Conservation (phyloP, 2,888 invertebrate genomes). For the Lumbricus terrestris region DNA sequence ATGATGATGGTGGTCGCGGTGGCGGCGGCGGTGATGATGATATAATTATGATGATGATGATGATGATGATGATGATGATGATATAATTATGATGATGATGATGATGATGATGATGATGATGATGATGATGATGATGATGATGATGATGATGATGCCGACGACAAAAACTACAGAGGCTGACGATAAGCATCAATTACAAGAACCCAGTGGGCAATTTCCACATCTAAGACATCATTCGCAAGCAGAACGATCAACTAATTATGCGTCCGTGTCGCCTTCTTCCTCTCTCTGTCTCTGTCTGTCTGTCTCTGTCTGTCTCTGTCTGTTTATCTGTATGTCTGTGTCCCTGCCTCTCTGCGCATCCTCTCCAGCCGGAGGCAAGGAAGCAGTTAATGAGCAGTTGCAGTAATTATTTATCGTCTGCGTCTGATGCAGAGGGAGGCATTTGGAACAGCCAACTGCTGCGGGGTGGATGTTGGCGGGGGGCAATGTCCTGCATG, state of each 20-base stretch:
- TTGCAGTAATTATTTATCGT: not conserved
- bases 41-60: no score
- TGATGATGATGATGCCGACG: no score
- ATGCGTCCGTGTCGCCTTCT: not conserved
- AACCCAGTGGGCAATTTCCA: not conserved
- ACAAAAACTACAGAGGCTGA: no score
- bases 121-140: no score
- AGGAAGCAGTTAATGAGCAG: not conserved
- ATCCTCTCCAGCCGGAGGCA: not conserved
- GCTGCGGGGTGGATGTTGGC: not conserved
- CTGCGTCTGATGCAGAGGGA: not conserved
- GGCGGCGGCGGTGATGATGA: no score
- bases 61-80: no score
- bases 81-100: no score
- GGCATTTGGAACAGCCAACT: not conserved
- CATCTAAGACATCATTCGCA: not conserved
- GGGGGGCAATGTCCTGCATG: not conserved
- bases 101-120: no score
- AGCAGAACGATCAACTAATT: not conserved
- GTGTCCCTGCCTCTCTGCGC: not conserved
- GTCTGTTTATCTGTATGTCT: not conserved
- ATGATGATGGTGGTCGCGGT: no score
- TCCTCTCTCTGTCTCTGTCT: not conserved
- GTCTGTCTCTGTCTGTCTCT: not conserved
- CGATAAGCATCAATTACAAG: not conserved